Evolutionary conservation across 2,888 invertebrate genomes (phyloP).

Genomic region (Anarsia innoxiella): DNA sequence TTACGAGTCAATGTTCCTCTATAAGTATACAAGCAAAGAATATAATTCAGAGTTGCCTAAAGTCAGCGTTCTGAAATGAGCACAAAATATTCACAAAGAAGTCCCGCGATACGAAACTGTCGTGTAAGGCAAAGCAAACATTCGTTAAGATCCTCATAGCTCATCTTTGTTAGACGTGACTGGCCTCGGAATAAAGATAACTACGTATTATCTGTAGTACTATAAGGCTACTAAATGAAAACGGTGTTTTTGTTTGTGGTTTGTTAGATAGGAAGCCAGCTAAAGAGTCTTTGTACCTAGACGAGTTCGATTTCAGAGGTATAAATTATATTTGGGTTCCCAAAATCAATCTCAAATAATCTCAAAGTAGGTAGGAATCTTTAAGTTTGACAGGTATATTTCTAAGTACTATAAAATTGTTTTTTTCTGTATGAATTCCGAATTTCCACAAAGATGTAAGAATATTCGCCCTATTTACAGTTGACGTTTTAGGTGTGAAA

Average conservation of each 20-base stretch:
- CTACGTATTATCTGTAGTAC: not conserved
- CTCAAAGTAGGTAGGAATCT: too few relatives aligned
- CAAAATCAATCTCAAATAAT: too few relatives aligned
- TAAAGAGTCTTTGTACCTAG: not conserved
- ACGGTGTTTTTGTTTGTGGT: not conserved
- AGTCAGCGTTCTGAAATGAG: slow-evolving; percentile 2
- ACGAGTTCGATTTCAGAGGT: not conserved
- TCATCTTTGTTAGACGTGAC: slow-evolving; percentile 63
- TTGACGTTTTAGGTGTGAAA: too few relatives aligned
- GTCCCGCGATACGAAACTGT: slow-evolving; percentile 13
- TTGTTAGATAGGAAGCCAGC: not conserved
- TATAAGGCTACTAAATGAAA: not conserved
- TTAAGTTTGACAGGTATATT: too few relatives aligned
- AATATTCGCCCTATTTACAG: too few relatives aligned
- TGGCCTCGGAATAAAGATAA: slow-evolving; percentile 23
- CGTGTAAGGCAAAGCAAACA: slow-evolving; percentile 46
- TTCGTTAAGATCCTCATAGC: slow-evolving; percentile 56
- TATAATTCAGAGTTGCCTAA: not conserved
- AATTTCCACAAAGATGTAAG: too few relatives aligned
- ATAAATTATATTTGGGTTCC: too few relatives aligned
- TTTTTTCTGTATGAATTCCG: too few relatives aligned
- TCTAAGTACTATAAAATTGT: too few relatives aligned
- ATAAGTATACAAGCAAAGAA: not conserved
- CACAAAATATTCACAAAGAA: slow-evolving; percentile 16
- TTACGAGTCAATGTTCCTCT: not conserved